Evolutionary conservation across 2,113 vertebrate genomes (phyloP).

Genomic region (Hiodon alosoides): DNA sequence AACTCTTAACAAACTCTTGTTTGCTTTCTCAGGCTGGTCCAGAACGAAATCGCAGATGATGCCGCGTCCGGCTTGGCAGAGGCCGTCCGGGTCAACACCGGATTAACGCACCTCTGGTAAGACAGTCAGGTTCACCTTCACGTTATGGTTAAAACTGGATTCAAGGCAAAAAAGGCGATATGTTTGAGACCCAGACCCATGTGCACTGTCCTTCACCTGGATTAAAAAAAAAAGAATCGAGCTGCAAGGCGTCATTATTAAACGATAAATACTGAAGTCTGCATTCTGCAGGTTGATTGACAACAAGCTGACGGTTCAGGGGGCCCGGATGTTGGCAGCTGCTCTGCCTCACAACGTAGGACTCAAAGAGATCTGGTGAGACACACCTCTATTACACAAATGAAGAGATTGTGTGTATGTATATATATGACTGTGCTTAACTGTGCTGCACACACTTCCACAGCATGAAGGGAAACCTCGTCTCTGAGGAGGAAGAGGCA

Average conservation of each 20-base stretch:
- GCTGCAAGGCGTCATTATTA: background rate
- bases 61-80: conserved; percentile 46
- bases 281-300: conserved; percentile 53
- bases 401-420: background rate
- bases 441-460: background rate
- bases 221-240: background rate
- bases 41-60: conserved; percentile 59
- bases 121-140: background rate
- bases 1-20: background rate
- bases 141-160: background rate
- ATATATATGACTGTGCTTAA: background rate
- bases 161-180: background rate
- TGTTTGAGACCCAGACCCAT: background rate
- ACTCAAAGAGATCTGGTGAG: conserved; percentile 64
- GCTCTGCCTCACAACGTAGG: conserved; percentile 49
- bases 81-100: conserved; percentile 43
- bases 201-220: background rate
- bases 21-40: conserved; percentile 52
- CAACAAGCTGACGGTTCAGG: conserved; percentile 52
- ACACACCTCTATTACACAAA: background rate
- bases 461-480: conserved; percentile 58
- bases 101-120: conserved; percentile 59
- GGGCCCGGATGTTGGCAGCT: conserved; percentile 41
- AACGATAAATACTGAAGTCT: background rate
- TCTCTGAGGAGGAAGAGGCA: conserved; percentile 53